These are phyloP conservation scores for Vulpes lagopus DNA, from an alignment of 2,113 vertebrate genomes.

Conservation along the genomic window DNA sequence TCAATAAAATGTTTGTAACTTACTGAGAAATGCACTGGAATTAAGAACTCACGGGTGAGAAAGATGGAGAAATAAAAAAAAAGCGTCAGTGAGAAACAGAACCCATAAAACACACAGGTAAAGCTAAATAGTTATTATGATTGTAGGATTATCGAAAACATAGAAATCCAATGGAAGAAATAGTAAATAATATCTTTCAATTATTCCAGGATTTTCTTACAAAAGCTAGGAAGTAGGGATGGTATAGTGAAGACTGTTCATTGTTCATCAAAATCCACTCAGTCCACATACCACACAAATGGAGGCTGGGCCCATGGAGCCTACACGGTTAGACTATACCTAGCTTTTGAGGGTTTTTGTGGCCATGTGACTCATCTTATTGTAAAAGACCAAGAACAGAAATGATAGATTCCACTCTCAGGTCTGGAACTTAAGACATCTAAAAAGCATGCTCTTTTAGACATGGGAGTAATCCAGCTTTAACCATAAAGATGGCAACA, in stretches of 20 bases:
- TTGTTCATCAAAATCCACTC: background rate
- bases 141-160: constrained; percentile 1
- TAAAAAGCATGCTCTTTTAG: background rate
- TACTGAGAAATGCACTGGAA: constrained; percentile 47
- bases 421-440: background rate
- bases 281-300: background rate
- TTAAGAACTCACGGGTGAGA: constrained; percentile 30
- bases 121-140: background rate
- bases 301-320: background rate
- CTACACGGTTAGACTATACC: background rate
- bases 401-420: background rate
- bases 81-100: background rate
- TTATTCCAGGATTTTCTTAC: background rate
- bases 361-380: background rate
- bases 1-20: constrained; percentile 61
- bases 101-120: background rate
- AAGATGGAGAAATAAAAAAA: background rate
- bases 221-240: background rate
- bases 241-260: background rate
- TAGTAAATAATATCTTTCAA: background rate
- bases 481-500: background rate
- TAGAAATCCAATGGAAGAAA: background rate
- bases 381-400: background rate
- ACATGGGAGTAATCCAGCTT: background rate
- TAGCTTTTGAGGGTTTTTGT: background rate